Evolutionary conservation across 1,140 invertebrate genomes (phyloP), one percentile per base, ranked within the genome.

Genomic region (Laupala kohalensis): DNA sequence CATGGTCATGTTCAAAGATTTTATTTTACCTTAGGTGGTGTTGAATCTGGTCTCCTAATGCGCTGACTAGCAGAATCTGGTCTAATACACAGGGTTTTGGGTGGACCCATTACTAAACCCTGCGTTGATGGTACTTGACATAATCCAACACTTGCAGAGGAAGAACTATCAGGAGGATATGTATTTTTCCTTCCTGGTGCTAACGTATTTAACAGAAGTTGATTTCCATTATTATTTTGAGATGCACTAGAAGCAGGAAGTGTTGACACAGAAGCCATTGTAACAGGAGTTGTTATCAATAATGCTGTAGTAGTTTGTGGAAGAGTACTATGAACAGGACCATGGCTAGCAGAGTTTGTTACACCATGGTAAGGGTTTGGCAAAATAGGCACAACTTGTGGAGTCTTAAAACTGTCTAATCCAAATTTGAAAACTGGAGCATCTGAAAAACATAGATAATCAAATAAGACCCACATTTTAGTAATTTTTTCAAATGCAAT

Each of bases 231-330:
- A 29, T 26, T 5, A 12, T 26, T 26, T 26, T 13, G 69, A 37
- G 13, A 23, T 30, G 26, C 23, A 13, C 64, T 12, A 66, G 37
- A 53, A 13, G 37, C 9, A 2, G 37, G 19, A 9, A 53, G 19
- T 2, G 37, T 9, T 13, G 37, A 9, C 9, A 53, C 37, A 2
- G 37, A 53, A 27, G 73, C 74, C 71, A 80, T 75, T 66, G 70
- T 80, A 62, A 82, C 77, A 63, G 81, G 79, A 12, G 83, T 77
- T 19, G 78, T 80, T 64, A 82, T 80, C 28, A 83, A 81, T 63
- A 82, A 76, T 53, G 81, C 77, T 66, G 78, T 74, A 9, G 73
- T 71, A 5, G 76, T 77, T 74, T 82, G 80, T 64, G 71, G 63
- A 68, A 72, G 15, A 0, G 69, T 64, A 19, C n/a, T 29, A 13